Conservation (phyloP, 1,140 invertebrate species). For the Pachyrhynchus sulphureomaculatus region DNA sequence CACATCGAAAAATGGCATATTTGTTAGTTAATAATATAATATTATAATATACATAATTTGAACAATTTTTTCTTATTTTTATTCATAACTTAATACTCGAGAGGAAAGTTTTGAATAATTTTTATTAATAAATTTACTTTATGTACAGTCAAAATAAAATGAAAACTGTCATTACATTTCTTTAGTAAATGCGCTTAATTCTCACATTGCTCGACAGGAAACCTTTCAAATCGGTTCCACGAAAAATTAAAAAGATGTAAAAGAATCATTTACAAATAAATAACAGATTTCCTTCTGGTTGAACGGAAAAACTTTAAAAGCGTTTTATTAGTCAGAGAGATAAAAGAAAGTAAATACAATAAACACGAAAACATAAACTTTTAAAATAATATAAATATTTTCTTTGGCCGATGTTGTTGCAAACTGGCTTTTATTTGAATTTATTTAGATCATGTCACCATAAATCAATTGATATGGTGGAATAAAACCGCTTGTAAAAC, state of each 20-base stretch:
- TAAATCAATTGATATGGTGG: constrained; percentile 3
- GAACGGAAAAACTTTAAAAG: constrained; percentile 9
- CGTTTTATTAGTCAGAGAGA: constrained; percentile 5
- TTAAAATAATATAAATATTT: constrained; percentile 10
- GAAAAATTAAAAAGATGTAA: constrained; percentile 7
- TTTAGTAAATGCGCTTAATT: too few relatives aligned
- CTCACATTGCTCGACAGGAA: too few relatives aligned
- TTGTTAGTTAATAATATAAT: too few relatives aligned
- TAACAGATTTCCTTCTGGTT: constrained; percentile 8
- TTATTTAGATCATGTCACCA: constrained; percentile 3
- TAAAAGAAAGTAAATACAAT: constrained; percentile 13
- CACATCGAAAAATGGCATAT: too few relatives aligned
- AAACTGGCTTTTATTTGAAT: constrained; percentile 5
- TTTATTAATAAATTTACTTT: too few relatives aligned
- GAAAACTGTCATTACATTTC: too few relatives aligned
- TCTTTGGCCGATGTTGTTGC: constrained; percentile 10
- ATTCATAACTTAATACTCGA: too few relatives aligned
- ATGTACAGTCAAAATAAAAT: too few relatives aligned
- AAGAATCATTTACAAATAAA: constrained; percentile 7
- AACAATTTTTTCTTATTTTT: too few relatives aligned
- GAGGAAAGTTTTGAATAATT: too few relatives aligned
- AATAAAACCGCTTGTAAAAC: constrained; percentile 10
- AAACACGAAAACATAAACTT: constrained; percentile 8
- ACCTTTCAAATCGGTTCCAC: not conserved
- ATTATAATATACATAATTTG: too few relatives aligned